Percentiles rank a stretch among this genome's conserved stretches.
These are phyloP conservation scores for Agrochola litura DNA, from an alignment of 2,888 invertebrate species.

Conservation along the genomic window DNA sequence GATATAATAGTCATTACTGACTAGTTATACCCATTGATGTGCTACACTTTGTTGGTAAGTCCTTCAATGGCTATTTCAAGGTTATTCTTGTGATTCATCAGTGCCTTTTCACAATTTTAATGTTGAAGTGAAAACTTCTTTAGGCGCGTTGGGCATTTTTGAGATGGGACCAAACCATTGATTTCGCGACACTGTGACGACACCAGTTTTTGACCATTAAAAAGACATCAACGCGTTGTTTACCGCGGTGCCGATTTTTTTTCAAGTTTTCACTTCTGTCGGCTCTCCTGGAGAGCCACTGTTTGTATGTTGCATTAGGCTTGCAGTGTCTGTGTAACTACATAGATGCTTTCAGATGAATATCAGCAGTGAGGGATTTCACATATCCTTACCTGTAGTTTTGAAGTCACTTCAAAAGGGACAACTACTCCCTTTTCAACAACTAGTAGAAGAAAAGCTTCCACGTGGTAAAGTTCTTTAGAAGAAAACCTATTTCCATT, in stretches of 20 bases:
- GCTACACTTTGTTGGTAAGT: conserved; percentile 13
- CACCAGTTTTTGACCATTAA: too few species aligned
- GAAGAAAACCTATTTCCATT: background rate
- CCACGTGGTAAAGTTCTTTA: background rate
- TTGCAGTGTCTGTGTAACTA: background rate
- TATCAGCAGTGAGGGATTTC: background rate
- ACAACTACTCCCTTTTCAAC: background rate
- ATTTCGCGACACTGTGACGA: too few species aligned
- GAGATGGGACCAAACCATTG: too few species aligned
- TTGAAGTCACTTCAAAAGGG: too few species aligned
- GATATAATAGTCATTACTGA: conserved; percentile 17
- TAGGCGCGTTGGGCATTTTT: too few species aligned
- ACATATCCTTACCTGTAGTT: background rate
- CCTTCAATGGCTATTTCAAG: conserved; percentile 15
- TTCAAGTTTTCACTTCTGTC: too few species aligned
- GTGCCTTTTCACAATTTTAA: too few species aligned
- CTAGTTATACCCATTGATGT: background rate
- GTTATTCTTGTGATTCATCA: conserved; percentile 20
- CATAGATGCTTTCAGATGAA: background rate
- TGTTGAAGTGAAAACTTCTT: too few species aligned
- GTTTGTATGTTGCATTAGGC: too few species aligned
- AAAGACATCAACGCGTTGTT: too few species aligned
- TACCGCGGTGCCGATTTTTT: too few species aligned
- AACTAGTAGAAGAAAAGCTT: background rate
- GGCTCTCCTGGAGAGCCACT: too few species aligned